These are phyloP conservation scores for Malacosoma neustria DNA, from an alignment of 2,888 invertebrate genomes.

Conservation along the genomic window DNA sequence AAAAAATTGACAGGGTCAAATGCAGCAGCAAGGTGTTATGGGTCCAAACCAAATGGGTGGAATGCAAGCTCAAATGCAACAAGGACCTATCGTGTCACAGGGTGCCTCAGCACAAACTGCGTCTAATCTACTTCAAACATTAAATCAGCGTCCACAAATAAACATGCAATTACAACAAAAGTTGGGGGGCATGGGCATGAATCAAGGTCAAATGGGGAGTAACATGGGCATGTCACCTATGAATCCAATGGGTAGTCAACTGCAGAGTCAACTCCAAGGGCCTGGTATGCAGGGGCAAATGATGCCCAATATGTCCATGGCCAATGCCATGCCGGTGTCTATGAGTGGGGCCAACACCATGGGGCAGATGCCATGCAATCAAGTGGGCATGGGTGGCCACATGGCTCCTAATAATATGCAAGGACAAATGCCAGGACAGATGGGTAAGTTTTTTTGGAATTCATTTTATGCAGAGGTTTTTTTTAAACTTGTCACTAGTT, in stretches of 20 bases:
- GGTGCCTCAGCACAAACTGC: slow-evolving; percentile 73
- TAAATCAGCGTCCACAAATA: slow-evolving; percentile 80
- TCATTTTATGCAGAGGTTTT: no score
- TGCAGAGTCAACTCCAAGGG: slow-evolving; percentile 55
- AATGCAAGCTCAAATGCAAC: slow-evolving; percentile 62
- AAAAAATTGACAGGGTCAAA: slow-evolving; percentile 51
- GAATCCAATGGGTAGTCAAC: slow-evolving; percentile 64
- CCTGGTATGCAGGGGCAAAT: slow-evolving; percentile 62
- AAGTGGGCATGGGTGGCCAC: slow-evolving; percentile 67
- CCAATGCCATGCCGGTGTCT: slow-evolving; percentile 50
- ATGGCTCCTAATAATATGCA: slow-evolving; percentile 49
- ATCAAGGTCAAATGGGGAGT: slow-evolving; percentile 72
- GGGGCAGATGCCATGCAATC: slow-evolving; percentile 62
- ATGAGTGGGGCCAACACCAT: slow-evolving; percentile 48
- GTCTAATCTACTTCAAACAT: slow-evolving; percentile 82
- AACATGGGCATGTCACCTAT: slow-evolving; percentile 68
- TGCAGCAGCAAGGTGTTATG: slow-evolving; percentile 57
- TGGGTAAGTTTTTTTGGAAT: slow-evolving; percentile 40
- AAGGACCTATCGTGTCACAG: slow-evolving; percentile 64
- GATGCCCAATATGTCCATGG: slow-evolving; percentile 64
- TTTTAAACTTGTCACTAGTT: background rate
- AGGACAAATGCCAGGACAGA: slow-evolving; percentile 56
- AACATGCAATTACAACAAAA: slow-evolving; percentile 77
- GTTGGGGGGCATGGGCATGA: slow-evolving; percentile 70
- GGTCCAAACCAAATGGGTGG: slow-evolving; percentile 53